Percentiles rank a stretch among this genome's conserved stretches.
These are phyloP conservation scores for Phoenoteleia sp. DNA, from an alignment of 2,888 invertebrate genomes.

Conservation along the genomic window DNA sequence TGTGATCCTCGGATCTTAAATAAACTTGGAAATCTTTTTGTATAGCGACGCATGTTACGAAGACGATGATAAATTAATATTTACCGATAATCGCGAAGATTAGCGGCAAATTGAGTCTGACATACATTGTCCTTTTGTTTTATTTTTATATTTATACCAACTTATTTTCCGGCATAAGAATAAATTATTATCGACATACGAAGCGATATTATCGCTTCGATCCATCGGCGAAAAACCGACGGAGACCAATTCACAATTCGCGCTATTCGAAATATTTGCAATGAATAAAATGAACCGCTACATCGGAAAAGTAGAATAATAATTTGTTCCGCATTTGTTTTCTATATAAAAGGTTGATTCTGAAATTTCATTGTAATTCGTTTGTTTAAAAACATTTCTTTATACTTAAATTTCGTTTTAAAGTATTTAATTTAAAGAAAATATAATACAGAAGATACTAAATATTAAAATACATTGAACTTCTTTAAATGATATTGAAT, in stretches of 20 bases:
- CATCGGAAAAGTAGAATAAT: neutral
- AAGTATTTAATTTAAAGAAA: too few relatives aligned
- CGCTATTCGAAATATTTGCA: neutral
- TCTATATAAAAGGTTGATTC: too few relatives aligned
- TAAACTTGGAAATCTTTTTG: too few relatives aligned
- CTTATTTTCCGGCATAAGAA: slow-evolving; percentile 41
- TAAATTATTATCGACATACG: slow-evolving; percentile 58
- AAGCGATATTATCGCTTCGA: slow-evolving; percentile 45
- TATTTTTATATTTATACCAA: slow-evolving; percentile 61
- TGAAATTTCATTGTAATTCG: too few relatives aligned
- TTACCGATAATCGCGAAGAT: slow-evolving; percentile 20
- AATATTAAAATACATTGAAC: too few relatives aligned
- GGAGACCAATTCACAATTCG: slow-evolving; percentile 6
- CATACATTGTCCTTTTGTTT: slow-evolving; percentile 36
- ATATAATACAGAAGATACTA: too few relatives aligned
- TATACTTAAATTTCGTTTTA: too few relatives aligned
- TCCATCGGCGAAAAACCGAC: slow-evolving; percentile 15
- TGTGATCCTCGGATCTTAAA: too few relatives aligned
- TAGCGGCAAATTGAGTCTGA: slow-evolving; percentile 54
- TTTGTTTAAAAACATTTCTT: too few relatives aligned
- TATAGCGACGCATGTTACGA: slow-evolving; percentile 11
- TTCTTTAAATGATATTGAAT: too few relatives aligned
- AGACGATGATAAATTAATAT: slow-evolving; percentile 57
- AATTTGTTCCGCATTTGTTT: too few relatives aligned
- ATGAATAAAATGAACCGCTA: neutral